Conservation (phyloP, 2,888 invertebrate species). For the Idaea aversata region DNA sequence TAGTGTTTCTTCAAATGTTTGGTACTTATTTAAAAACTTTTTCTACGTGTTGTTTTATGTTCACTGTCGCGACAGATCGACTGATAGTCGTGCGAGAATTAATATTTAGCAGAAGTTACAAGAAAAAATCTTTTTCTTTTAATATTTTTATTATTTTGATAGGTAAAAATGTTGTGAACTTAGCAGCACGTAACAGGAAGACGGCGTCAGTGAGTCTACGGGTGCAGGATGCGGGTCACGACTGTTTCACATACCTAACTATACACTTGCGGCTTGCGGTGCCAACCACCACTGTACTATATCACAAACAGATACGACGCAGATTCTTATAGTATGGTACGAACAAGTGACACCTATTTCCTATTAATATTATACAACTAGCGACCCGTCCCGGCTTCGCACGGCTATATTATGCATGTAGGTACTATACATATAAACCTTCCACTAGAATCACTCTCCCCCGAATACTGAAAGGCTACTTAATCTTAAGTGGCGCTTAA, state of each 20-base stretch:
- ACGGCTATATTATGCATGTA: no score
- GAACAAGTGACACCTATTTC: background rate
- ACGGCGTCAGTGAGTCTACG: constrained; percentile 1
- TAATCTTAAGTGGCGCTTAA: no score
- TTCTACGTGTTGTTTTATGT: no score
- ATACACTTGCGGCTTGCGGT: background rate
- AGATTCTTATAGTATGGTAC: background rate
- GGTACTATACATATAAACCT: no score
- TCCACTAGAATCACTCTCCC: no score
- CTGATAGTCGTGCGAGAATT: no score
- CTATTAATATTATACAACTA: background rate
- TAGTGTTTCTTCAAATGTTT: no score
- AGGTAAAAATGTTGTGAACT: background rate
- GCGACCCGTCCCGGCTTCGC: no score
- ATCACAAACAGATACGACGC: background rate
- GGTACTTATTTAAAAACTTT: no score
- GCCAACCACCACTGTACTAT: constrained; percentile 5
- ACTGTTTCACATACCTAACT: constrained; percentile 18
- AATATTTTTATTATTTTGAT: background rate
- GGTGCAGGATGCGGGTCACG: constrained; percentile 42
- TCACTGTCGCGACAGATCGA: no score
- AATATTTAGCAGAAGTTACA: no score
- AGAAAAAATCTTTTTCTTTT: background rate
- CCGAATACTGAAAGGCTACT: no score
- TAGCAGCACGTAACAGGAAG: constrained; percentile 1